phyloP scores from a whole-genome alignment of 2,797 vertebrate species.

The Pangasius larnaudii region DNA sequence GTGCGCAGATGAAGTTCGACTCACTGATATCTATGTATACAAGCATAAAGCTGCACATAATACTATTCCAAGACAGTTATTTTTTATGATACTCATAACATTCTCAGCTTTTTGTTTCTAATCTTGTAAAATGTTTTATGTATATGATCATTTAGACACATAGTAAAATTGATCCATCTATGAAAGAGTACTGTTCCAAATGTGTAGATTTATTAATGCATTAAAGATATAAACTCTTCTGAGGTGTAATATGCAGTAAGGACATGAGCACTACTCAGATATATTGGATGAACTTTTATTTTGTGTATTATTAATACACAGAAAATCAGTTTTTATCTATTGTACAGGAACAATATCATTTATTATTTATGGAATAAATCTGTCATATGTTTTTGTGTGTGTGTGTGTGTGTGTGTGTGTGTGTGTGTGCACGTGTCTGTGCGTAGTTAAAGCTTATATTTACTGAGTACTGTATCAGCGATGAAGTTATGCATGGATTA shows the following conservation, averaged over 20 bases:
- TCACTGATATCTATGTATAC: background rate
- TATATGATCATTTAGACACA: background rate
- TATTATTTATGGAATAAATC: background rate
- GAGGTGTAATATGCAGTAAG: background rate
- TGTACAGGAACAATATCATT: background rate
- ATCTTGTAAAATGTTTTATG: background rate
- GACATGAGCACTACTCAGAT: background rate
- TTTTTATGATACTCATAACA: background rate
- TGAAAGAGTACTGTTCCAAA: background rate
- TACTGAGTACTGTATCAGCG: background rate
- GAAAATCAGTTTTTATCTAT: conserved; percentile 8
- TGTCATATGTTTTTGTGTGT: background rate
- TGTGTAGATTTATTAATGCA: background rate
- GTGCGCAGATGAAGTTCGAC: background rate
- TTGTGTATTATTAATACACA: background rate
- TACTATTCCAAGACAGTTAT: background rate
- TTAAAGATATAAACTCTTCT: background rate
- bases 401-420: background rate
- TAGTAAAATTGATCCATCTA: background rate
- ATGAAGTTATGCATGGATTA: background rate
- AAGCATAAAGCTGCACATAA: conserved; percentile 2
- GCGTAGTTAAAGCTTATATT: background rate
- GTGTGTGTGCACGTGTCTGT: background rate
- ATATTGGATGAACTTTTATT: background rate
- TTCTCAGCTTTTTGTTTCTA: conserved; percentile 1